Evolutionary conservation across 2,888 invertebrate genomes (phyloP).

Genomic region (Latrodectus hesperus): DNA sequence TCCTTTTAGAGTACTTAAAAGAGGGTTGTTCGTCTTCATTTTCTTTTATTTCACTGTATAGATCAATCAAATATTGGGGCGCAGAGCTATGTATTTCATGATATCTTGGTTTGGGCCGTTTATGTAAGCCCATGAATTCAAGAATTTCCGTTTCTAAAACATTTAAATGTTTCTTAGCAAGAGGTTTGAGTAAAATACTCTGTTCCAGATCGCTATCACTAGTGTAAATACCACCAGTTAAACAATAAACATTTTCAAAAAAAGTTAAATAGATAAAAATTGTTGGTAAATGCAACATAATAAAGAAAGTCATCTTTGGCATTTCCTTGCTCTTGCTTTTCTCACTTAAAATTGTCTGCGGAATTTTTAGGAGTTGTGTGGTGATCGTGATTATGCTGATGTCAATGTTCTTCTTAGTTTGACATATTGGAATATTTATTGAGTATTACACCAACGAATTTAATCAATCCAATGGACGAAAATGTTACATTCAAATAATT

Average conservation of each 20-base stretch:
- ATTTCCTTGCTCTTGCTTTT: no score
- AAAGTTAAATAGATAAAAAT: no score
- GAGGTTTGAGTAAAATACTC: slow-evolving; percentile 85
- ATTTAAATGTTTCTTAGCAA: slow-evolving; percentile 84
- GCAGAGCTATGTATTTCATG: slow-evolving; percentile 80
- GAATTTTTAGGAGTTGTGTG: no score
- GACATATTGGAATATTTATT: no score
- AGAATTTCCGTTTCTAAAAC: slow-evolving; percentile 92
- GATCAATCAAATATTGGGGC: slow-evolving; percentile 89
- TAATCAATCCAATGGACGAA: no score
- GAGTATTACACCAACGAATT: no score
- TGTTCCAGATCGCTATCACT: slow-evolving; percentile 89
- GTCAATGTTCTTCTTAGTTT: no score
- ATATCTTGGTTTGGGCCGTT: slow-evolving; percentile 80
- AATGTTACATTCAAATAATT: no score
- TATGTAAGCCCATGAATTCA: slow-evolving; percentile 89
- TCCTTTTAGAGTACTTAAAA: neutral
- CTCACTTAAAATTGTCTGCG: no score
- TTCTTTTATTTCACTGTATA: slow-evolving; percentile 79
- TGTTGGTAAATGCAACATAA: no score
- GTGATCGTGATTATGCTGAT: no score
- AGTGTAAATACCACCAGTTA: slow-evolving; percentile 61
- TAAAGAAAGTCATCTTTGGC: no score
- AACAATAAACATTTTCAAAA: neutral
- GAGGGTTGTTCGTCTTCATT: slow-evolving; percentile 74